Evolutionary conservation across 2,888 invertebrate genomes (phyloP), one percentile per base, ranked within the genome.

Genomic region (Scrobipalpa atriplicella): DNA sequence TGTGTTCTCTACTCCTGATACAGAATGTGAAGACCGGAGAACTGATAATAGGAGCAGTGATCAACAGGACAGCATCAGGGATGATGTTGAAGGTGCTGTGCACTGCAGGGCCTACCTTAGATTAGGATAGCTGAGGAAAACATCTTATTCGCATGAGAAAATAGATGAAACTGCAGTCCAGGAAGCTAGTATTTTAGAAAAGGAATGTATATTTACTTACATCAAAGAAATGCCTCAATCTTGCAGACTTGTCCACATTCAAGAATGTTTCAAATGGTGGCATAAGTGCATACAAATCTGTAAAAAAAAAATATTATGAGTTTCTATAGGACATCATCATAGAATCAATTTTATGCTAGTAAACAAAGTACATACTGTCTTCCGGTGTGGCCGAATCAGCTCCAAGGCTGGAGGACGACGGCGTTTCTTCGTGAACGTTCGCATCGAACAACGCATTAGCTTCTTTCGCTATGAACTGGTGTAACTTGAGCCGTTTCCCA

Each of bases 181-280:
- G 18, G 7, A 54, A 19, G 2, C 62, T 18, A n/a, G 6, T 7
- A 61, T 19, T 61, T 39, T 62, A 47, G 11, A 7, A 10, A 8
- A 62, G 11, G 10, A 11, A 47, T 64, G 16, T 51, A 39, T 58
- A 21, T 29, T n/a, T 72, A 89, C 90, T 92, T 92, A 97, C 97
- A 94, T 96, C 95, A 91, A 96, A 95, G 82, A 98, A 97, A 90
- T 97, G 96, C 69, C 96, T 94, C 70, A 96, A 93, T 72, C 97
- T 94, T 67, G 95, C 96, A 18, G 95, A 93, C 77, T 96, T 96
- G 75, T 98, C 97, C 76, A 96, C 95, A 81, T 94, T 95, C 75
- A 97, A 94, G 83, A 97, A 98, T 65, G 95, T 95, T 86, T 98
- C 98, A 86, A 97, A 95, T 0, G 98, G 97, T 69, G 98, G 98